phyloP scores from a whole-genome alignment of 2,113 vertebrate species.

The Sander lucioperca region DNA sequence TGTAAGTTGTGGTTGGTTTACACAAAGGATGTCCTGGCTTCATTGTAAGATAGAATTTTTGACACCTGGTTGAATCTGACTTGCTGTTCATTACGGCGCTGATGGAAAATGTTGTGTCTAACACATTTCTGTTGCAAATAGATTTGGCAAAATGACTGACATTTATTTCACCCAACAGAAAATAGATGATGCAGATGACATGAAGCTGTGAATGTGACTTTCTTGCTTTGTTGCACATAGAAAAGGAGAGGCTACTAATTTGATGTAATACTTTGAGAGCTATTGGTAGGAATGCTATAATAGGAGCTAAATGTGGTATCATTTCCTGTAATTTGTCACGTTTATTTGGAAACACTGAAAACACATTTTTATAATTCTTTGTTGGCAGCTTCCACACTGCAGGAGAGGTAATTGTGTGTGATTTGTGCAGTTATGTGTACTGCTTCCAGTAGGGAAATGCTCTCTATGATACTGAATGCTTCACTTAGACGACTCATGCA shows the following conservation, averaged over 20 bases:
- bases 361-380: background rate
- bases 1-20: background rate
- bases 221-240: background rate
- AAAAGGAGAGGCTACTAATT: background rate
- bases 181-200: background rate
- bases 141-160: background rate
- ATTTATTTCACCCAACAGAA: background rate
- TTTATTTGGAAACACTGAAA: conserved; percentile 15
- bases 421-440: conserved; percentile 19
- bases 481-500: background rate
- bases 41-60: background rate
- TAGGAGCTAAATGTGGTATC: background rate
- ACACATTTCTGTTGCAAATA: background rate
- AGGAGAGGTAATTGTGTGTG: conserved; percentile 19
- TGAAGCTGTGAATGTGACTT: background rate
- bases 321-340: conserved; percentile 16
- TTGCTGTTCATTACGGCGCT: background rate
- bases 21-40: background rate
- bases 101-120: background rate
- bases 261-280: background rate
- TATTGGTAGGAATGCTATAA: background rate
- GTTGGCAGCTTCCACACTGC: background rate
- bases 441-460: conserved; percentile 10
- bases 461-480: background rate
- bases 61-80: background rate